Conservation (phyloP, 2,797 vertebrate genomes). For the Schizopygopsis malacanthus region DNA sequence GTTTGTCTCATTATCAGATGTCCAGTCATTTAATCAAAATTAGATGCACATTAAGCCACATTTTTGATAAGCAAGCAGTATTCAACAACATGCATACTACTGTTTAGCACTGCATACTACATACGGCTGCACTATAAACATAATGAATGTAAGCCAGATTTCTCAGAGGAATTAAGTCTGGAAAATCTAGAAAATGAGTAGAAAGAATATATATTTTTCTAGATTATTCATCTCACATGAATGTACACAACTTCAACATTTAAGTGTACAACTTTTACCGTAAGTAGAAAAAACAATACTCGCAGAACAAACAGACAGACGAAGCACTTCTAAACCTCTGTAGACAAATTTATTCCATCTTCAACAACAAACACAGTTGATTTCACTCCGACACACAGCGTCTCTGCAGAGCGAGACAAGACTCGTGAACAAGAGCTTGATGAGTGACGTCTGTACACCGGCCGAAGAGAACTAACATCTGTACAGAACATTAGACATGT, state of each 20-base stretch:
- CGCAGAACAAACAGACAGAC: neutral
- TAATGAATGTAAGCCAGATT: neutral
- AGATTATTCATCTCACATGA: too few species aligned
- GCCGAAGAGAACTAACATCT: neutral
- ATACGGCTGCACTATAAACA: neutral
- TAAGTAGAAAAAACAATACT: neutral
- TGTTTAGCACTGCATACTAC: neutral
- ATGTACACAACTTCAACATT: too few species aligned
- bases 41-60: too few species aligned
- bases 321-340: conserved; percentile 31
- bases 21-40: too few species aligned
- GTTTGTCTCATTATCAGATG: too few species aligned
- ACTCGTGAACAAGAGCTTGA: neutral
- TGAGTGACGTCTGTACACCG: conserved; percentile 9
- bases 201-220: too few species aligned
- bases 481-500: neutral
- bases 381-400: conserved; percentile 52
- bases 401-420: conserved; percentile 34
- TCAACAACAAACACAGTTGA: conserved; percentile 61
- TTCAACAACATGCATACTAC: neutral
- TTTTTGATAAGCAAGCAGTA: neutral
- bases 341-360: conserved; percentile 64
- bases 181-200: too few species aligned
- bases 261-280: neutral
- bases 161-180: neutral